Base-by-base conservation (phyloP, 2,113 vertebrate genomes). In the Crypturellus undulatus region DNA sequence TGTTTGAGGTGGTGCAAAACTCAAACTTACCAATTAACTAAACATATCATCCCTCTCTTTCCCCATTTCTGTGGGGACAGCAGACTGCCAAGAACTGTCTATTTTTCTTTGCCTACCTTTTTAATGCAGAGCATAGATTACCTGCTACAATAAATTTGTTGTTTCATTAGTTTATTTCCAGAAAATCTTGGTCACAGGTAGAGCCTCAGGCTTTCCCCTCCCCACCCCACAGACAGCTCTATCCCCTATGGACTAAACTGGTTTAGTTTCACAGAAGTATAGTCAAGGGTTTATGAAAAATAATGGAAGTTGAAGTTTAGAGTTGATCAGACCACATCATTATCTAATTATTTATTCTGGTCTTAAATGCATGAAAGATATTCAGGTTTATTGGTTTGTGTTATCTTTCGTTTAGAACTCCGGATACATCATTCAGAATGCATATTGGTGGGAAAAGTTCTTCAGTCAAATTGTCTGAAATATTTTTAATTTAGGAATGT, bases 161-260 rank as follows among this genome's bases (percentile, higher is more conserved):
- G 79, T 91, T 91, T 58, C 40, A 38, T 86, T 65, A 82, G 11
- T 32, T 89, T 22, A 56, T 60, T 93, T 63, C 52, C n/a, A 70
- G 51, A 79, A 87, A 71, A 17, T 79, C 67, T 87, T 16, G 0
- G 76, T 79, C 90, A 80, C n/a, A 70, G 28, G 36, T 36, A 54
- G 42, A 94, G 42, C 90, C 69, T 86, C 76, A 80, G 72, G 92
- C 64, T 80, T 42, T 42, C 12, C 22, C 19, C 19, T 47, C 45
- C 45, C 45, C 45, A 8, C 45, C 45, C 45, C 76, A 73, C 54
- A 45, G 67, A 83, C 68, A 94, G 36, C 45, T 90, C 30, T 34
- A 5, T 90, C 85, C 92, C 90, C 56, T 51, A 88, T 91, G 90
- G 71, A 60, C 64, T 93, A 71, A 93, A 60, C 86, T 89, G 64